A percentile compares a stretch with the other conserved stretches of the same genome.
Evolutionary conservation across 2,888 invertebrate genomes (phyloP).

Genomic region (Nephrotoma guestfalica): DNA sequence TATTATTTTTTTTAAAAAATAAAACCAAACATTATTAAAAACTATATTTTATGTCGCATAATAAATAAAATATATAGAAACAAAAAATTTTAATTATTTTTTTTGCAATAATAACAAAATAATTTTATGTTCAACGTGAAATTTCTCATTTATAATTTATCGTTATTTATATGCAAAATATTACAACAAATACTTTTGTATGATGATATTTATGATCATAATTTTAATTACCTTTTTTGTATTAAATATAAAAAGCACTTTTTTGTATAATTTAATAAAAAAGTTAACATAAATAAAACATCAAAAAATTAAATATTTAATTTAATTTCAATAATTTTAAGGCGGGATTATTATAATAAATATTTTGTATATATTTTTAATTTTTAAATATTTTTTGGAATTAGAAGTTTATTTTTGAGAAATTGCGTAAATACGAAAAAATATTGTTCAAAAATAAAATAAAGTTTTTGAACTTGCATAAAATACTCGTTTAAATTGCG

Average conservation of each 20-base stretch:
- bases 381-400: neutral
- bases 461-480: no score
- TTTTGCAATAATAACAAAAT: neutral
- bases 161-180: neutral
- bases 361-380: neutral
- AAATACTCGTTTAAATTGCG: no score
- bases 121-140: neutral
- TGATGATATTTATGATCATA: neutral
- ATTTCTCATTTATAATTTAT: neutral
- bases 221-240: neutral
- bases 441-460: no score
- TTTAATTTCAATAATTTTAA: neutral
- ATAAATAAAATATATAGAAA: neutral
- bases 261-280: neutral
- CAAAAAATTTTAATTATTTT: neutral
- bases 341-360: neutral
- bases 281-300: neutral
- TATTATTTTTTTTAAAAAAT: neutral
- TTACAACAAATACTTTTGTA: neutral
- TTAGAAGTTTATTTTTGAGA: neutral
- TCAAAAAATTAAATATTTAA: neutral
- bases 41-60: no score
- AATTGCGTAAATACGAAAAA: neutral
- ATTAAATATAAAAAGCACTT: neutral
- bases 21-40: no score